Evolutionary conservation across 1,140 invertebrate species (phyloP), one percentile per base, ranked within the genome.

Genomic region (Drosophila varians): DNA sequence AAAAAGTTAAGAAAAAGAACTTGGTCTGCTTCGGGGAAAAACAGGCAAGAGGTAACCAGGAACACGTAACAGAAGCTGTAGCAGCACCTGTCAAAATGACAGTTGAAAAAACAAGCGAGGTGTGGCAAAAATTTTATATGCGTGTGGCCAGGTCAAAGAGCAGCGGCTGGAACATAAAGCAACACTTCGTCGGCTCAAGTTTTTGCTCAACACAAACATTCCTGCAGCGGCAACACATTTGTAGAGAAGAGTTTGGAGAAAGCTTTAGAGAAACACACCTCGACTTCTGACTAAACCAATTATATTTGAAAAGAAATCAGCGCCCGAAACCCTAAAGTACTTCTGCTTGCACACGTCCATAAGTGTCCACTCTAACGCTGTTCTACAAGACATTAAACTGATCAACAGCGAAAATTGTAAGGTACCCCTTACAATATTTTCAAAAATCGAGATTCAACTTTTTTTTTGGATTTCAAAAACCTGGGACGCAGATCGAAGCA

Each of bases 11-110:
- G 57, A 46, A 47, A 45, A 77, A 60, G 62, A 74, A 64, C 56
- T 70, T 74, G 75, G 56, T 64, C 56, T 31, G 68, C 60, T 52
- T 55, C 68, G 70, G n/a, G n/a, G n/a, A n/a, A 46, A 31, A 31
- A 31, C 28, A 42, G 38, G 38, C 16, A 18, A 8, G 21, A 52
- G 46, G 14, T 42, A 36, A 66, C 21, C 47, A 51, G 38, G 26
- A 48, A 34, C 42, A 60, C 23, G 21, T n/a, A 21, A 54, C 28
- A 31, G 62, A 9, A 55, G 54, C 16, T 53, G 55, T 43, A 64
- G 68, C 80, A 64, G 68, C 80, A 86, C 79, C 79, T 84, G 80
- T 84, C 80, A 84, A 84, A 84, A 84, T 84, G 75, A 84, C 80
- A 84, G 80, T 79, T 84, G 72, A 60, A 66, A 78, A 78, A 84